Evolutionary conservation across 35 echinoderm and acorn worm genomes (phyloP).

Genomic region (Ophiothrix spiculata): DNA sequence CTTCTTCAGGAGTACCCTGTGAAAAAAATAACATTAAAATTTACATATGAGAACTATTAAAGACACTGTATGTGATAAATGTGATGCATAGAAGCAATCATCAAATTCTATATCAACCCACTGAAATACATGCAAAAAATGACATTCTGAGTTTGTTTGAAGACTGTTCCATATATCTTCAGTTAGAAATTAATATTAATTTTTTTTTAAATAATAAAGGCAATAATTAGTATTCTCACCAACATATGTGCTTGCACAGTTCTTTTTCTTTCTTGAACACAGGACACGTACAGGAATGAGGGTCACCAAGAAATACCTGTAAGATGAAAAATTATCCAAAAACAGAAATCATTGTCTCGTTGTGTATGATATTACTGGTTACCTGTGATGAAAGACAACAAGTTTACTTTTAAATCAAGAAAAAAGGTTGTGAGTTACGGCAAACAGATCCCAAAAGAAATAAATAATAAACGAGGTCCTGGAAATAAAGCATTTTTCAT

Average conservation of each 20-base stretch:
- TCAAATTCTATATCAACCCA: background rate
- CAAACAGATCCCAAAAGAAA: too few relatives aligned
- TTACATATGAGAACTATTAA: background rate
- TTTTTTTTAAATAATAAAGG: too few relatives aligned
- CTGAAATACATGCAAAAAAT: background rate
- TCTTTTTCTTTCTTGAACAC: slow-evolving; percentile 83
- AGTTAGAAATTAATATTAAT: background rate
- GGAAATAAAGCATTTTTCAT: too few relatives aligned
- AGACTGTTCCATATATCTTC: background rate
- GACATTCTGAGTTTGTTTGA: background rate
- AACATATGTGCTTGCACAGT: slow-evolving; percentile 94
- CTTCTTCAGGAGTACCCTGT: slow-evolving; percentile 80
- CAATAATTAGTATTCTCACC: slow-evolving; percentile 44
- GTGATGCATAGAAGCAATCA: background rate
- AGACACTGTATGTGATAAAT: background rate
- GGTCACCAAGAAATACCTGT: slow-evolving; percentile 94
- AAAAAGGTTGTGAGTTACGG: too few relatives aligned
- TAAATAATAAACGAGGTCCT: too few relatives aligned
- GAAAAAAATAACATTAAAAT: slow-evolving; percentile 17
- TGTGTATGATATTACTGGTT: too few relatives aligned
- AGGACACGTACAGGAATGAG: slow-evolving; percentile 88
- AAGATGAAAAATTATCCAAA: background rate
- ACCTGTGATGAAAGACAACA: too few relatives aligned
- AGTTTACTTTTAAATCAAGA: too few relatives aligned
- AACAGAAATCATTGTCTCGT: too few relatives aligned